phyloP scores from a whole-genome alignment of 2,888 invertebrate species.

The Drosophila emarginata region DNA sequence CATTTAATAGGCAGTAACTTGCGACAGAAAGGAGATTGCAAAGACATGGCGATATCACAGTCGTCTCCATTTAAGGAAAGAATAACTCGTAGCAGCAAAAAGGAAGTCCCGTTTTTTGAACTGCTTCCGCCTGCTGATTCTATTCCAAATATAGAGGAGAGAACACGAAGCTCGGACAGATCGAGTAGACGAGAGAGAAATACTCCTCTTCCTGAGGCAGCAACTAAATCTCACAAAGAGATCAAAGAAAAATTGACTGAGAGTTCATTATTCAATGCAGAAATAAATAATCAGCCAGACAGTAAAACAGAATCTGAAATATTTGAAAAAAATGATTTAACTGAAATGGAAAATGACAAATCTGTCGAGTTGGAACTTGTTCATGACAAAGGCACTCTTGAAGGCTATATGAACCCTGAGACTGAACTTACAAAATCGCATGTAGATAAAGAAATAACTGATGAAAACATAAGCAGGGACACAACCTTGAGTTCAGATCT shows the following conservation, averaged over 20 bases:
- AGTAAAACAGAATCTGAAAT: neutral
- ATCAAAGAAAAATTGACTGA: neutral
- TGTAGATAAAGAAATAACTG: neutral
- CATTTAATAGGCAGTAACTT: neutral
- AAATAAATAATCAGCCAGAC: neutral
- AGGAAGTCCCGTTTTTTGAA: neutral
- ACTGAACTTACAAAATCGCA: neutral
- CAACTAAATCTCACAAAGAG: neutral
- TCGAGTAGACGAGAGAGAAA: constrained; percentile 10
- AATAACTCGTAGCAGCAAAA: neutral
- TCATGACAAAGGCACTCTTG: neutral
- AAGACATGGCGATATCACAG: neutral
- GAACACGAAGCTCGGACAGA: neutral
- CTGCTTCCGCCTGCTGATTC: neutral
- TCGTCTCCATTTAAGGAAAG: neutral
- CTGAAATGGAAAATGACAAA: neutral
- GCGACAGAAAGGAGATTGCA: neutral
- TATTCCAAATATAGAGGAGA: neutral
- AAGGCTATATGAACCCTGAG: neutral
- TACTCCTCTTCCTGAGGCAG: neutral
- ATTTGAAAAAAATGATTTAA: neutral
- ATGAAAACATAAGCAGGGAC: neutral
- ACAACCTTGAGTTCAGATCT: neutral
- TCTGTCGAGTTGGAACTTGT: neutral
- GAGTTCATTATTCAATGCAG: neutral